Evolutionary conservation across 2,888 invertebrate species (phyloP).

Genomic region (Phalera bucephala): DNA sequence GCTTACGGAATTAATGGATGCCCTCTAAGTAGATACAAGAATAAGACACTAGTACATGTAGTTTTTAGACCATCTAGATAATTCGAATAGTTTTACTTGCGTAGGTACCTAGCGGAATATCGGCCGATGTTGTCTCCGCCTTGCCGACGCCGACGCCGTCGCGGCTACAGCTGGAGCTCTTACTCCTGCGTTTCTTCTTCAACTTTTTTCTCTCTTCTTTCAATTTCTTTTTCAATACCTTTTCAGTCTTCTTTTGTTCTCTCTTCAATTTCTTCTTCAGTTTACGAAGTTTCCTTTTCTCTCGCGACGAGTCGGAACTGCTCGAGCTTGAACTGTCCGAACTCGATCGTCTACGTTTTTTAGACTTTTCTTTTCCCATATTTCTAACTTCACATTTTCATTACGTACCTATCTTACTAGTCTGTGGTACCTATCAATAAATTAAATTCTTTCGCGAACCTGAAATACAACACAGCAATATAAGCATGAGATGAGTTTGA

Average conservation of each 20-base stretch:
- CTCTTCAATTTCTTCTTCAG: constrained; percentile 81
- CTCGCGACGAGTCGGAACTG: constrained; percentile 70
- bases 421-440: too few species aligned
- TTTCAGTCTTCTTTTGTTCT: constrained; percentile 79
- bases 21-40: too few species aligned
- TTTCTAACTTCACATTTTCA: constrained; percentile 10
- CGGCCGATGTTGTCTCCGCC: constrained; percentile 48
- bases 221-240: constrained; percentile 76
- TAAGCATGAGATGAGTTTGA: too few species aligned
- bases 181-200: constrained; percentile 54
- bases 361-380: constrained; percentile 74
- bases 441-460: too few species aligned
- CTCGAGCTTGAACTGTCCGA: constrained; percentile 60
- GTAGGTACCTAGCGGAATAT: constrained; percentile 75
- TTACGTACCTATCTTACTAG: too few species aligned
- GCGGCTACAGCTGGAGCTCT: constrained; percentile 43
- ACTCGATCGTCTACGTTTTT: constrained; percentile 58
- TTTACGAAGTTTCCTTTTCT: constrained; percentile 78
- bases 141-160: constrained; percentile 37
- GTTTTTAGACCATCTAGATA: too few species aligned
- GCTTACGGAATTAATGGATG: too few species aligned
- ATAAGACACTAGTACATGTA: too few species aligned
- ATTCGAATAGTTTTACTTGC: too few species aligned
- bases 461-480: too few species aligned
- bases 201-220: constrained; percentile 71